Conservation (phyloP, 2,888 invertebrate species). For the Chrysotoxum bicinctum region DNA sequence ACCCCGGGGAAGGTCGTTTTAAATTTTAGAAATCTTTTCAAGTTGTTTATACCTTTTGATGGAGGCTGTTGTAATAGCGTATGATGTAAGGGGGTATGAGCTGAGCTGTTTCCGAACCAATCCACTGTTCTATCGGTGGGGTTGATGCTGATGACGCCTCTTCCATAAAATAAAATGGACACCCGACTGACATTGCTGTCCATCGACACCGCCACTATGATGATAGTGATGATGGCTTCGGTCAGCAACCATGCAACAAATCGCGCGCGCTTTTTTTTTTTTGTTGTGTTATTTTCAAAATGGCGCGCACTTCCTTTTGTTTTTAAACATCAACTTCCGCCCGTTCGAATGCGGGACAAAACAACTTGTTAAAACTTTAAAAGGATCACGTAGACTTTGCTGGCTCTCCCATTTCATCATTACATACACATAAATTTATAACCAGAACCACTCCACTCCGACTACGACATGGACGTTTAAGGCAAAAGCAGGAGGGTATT, state of each 20-base stretch:
- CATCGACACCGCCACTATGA: constrained; percentile 31
- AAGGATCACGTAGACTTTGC: constrained; percentile 8
- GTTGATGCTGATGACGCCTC: constrained; percentile 71
- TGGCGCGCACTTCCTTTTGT: constrained; percentile 37
- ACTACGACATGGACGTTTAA: neutral
- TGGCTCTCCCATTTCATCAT: constrained; percentile 11
- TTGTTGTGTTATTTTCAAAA: neutral
- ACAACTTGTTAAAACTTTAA: constrained; percentile 52
- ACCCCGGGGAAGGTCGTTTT: constrained; percentile 38
- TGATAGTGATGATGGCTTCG: neutral
- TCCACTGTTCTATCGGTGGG: constrained; percentile 82
- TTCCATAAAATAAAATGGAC: constrained; percentile 73
- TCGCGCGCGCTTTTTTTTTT: neutral
- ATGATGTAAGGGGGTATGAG: constrained; percentile 86
- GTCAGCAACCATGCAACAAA: constrained; percentile 38
- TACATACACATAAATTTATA: neutral
- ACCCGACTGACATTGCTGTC: constrained; percentile 50
- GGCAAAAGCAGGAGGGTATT: constrained; percentile 18
- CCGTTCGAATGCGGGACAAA: constrained; percentile 5
- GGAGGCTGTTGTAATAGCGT: constrained; percentile 85
- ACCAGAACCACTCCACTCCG: constrained; percentile 17
- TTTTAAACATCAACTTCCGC: constrained; percentile 19
- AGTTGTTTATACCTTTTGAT: constrained; percentile 78
- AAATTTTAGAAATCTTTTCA: constrained; percentile 3
- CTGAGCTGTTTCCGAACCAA: constrained; percentile 86